Conservation (phyloP, 2,797 vertebrate genomes). For the Gadopsis marmoratus region DNA sequence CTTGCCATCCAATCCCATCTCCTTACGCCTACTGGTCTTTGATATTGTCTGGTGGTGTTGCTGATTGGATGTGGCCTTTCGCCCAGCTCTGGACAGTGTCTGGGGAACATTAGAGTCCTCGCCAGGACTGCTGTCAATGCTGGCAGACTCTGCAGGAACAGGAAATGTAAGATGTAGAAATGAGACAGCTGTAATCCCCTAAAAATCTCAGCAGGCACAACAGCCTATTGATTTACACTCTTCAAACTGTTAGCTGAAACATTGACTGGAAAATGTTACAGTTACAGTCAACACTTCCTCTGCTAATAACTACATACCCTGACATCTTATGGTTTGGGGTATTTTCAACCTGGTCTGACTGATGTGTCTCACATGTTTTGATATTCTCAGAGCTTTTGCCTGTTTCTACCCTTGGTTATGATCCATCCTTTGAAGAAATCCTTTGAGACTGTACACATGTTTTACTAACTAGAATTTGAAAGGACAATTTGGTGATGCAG, state of each 20-base stretch:
- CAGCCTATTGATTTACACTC: slow-evolving; percentile 53
- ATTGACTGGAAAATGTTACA: slow-evolving; percentile 7
- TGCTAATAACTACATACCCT: slow-evolving; percentile 35
- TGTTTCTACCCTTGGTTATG: slow-evolving; percentile 3
- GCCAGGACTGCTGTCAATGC: slow-evolving; percentile 46
- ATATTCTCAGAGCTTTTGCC: slow-evolving; percentile 15
- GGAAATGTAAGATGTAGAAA: slow-evolving; percentile 60
- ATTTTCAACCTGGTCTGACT: slow-evolving; percentile 13
- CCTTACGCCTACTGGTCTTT: slow-evolving; percentile 56
- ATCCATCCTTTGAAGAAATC: slow-evolving; percentile 30
- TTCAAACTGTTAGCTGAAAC: slow-evolving; percentile 22
- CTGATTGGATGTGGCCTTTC: slow-evolving; percentile 73
- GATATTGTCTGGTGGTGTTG: slow-evolving; percentile 64
- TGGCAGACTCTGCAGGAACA: slow-evolving; percentile 36
- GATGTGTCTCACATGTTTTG: background rate
- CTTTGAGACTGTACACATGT: slow-evolving; percentile 30
- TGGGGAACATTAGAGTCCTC: slow-evolving; percentile 42
- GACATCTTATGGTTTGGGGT: slow-evolving; percentile 9
- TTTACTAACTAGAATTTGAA: slow-evolving; percentile 43
- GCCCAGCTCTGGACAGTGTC: slow-evolving; percentile 50
- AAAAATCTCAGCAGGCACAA: slow-evolving; percentile 63
- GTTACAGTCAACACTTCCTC: slow-evolving; percentile 7
- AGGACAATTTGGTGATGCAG: slow-evolving; percentile 35
- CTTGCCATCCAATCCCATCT: slow-evolving; percentile 58
- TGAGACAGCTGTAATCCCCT: slow-evolving; percentile 60